Percentiles rank a stretch among this genome's conserved stretches.
These are phyloP conservation scores for Podabrus alpinus DNA, from an alignment of 2,888 invertebrate species.

Conservation along the genomic window DNA sequence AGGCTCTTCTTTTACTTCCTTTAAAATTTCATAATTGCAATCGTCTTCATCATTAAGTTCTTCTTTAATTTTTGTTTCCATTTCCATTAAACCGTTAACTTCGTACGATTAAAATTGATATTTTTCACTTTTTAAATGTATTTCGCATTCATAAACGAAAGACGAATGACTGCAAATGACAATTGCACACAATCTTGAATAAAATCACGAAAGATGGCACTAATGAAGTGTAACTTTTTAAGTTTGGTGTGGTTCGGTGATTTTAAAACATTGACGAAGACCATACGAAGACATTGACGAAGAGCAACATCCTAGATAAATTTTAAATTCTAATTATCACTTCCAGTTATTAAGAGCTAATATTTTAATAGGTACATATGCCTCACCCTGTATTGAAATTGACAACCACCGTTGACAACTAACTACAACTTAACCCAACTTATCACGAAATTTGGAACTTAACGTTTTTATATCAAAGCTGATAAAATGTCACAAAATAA, in stretches of 20 bases:
- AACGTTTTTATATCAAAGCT: neutral
- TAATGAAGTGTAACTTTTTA: neutral
- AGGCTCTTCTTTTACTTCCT: neutral
- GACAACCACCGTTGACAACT: neutral
- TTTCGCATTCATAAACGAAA: no score
- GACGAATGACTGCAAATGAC: neutral
- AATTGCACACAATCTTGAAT: neutral
- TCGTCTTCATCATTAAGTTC: neutral
- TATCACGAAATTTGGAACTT: neutral
- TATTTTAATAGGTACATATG: no score
- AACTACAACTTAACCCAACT: neutral
- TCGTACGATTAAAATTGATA: no score
- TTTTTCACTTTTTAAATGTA: no score
- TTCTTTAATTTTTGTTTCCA: neutral
- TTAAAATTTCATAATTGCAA: neutral
- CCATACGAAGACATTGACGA: no score
- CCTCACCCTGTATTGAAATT: neutral
- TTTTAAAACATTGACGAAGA: no score
- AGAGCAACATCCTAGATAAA: no score
- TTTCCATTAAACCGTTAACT: neutral
- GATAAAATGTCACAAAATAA: neutral
- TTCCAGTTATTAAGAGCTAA: no score
- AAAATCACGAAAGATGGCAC: neutral
- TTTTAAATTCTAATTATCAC: no score
- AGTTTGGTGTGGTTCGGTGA: no score